These are phyloP conservation scores for Anodontia alba DNA, from an alignment of 2,888 invertebrate species.

Conservation along the genomic window DNA sequence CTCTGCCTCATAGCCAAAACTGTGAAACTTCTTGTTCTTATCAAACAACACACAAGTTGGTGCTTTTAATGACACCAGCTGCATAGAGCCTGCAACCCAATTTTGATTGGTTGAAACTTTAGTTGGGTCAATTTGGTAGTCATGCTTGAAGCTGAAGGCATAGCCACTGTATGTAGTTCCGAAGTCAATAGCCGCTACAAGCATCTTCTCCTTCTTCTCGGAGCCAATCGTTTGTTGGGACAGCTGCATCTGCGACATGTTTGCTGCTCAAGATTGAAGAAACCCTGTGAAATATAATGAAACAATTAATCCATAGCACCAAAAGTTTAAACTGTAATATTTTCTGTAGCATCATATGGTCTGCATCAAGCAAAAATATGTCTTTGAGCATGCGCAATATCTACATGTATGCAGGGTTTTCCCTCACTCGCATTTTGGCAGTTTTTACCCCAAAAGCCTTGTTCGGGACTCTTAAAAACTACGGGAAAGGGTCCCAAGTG, in stretches of 20 bases:
- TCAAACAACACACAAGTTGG: conserved; percentile 54
- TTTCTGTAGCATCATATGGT: too few relatives aligned
- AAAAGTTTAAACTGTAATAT: too few relatives aligned
- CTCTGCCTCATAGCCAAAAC: conserved; percentile 59
- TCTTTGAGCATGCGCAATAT: too few relatives aligned
- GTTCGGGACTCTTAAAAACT: too few relatives aligned
- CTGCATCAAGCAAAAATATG: too few relatives aligned
- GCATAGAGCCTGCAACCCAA: conserved; percentile 6
- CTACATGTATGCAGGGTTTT: too few relatives aligned
- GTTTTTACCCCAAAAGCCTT: too few relatives aligned
- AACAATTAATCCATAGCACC: too few relatives aligned
- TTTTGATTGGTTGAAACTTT: conserved; percentile 11
- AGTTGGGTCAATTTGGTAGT: conserved; percentile 36
- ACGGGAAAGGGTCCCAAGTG: too few relatives aligned
- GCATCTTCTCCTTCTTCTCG: conserved; percentile 54
- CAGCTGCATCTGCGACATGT: neutral
- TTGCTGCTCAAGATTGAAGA: too few relatives aligned
- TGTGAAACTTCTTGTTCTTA: conserved; percentile 48
- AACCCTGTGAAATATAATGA: too few relatives aligned
- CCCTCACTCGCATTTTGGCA: too few relatives aligned
- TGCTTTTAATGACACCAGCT: conserved; percentile 44
- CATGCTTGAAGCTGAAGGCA: conserved; percentile 56
- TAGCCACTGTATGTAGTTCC: conserved; percentile 62
- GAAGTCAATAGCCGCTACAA: conserved; percentile 63
- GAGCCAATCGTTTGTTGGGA: neutral